Evolutionary conservation across 2,113 vertebrate genomes (phyloP).

Genomic region (Climacteris rufus): DNA sequence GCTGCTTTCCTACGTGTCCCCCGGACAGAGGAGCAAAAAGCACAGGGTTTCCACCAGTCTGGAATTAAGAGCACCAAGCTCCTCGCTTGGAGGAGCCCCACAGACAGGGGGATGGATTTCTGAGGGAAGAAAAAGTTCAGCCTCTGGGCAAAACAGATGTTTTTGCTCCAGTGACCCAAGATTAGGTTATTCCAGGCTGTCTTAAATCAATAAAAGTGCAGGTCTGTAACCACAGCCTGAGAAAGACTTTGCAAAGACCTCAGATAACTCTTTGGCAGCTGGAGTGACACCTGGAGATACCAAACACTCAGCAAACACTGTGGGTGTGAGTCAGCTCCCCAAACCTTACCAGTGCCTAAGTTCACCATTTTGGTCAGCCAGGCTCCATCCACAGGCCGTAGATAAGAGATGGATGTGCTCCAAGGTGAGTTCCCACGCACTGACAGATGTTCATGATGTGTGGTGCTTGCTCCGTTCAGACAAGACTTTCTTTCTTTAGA

Average conservation of each 20-base stretch:
- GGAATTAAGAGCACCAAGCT: background rate
- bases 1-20: background rate
- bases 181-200: background rate
- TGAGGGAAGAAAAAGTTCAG: background rate
- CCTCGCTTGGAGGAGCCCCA: background rate
- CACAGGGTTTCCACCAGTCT: background rate
- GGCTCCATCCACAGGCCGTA: background rate
- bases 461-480: background rate
- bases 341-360: background rate
- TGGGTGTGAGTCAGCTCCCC: background rate
- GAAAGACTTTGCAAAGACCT: background rate
- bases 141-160: background rate
- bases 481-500: background rate
- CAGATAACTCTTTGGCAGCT: background rate
- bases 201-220: background rate
- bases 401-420: background rate
- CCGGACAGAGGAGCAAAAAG: background rate
- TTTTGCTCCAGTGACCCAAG: background rate
- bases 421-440: background rate
- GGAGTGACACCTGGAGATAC: background rate
- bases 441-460: background rate
- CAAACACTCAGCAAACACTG: background rate
- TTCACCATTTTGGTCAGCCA: background rate
- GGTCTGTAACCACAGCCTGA: background rate
- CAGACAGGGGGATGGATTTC: background rate